Evolutionary conservation across 2,888 invertebrate species (phyloP), one percentile per base, ranked within the genome.

Genomic region (Cheiracanthium punctorium): DNA sequence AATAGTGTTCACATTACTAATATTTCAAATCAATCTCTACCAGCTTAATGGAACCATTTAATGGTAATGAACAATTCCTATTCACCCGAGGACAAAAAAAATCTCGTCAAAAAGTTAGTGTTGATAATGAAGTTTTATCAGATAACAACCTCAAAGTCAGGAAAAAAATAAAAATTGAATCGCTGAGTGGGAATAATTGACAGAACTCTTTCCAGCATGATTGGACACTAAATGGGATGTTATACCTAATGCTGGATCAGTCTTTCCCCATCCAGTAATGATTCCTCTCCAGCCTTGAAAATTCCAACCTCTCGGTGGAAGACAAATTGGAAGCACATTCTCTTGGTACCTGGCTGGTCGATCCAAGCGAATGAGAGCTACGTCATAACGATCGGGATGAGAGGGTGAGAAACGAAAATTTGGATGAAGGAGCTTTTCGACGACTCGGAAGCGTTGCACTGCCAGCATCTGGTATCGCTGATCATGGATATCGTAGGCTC

Each of bases 241-340:
- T 58, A 89, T 90, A 92, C 92, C 92, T 86, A 92, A 92, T n/a
- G 91, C 92, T 30, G 92, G 92, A 89, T 95, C 95, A 0, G 95
- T 95, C 91, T 96, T 96, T 0, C 96, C 96, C 96, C 96, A 96
- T 0, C 96, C 96, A 0, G 96, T 96, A 0, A 96, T 95, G 0
- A 94, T 93, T 0, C 94, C 95, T 82, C 93, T 93, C 85, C 93
- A 92, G 0, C 94, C 94, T 72, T 91, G 91, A 88, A 91, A 92
- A 28, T 89, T 88, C 80, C 88, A 88, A 41, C 91, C 90, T 64
- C 80, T 73, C 7, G 93, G 93, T 0, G 96, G 96, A 69, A 96
- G 92, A 90, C 96, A 96, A 87, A 96, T 96, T 0, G 96, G 96
- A 33, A 95, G 92, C 88, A 96, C 96, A 90, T 96, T 95, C 58